Conservation (phyloP, 2,113 vertebrate species). For the Ceyx melanurus region DNA sequence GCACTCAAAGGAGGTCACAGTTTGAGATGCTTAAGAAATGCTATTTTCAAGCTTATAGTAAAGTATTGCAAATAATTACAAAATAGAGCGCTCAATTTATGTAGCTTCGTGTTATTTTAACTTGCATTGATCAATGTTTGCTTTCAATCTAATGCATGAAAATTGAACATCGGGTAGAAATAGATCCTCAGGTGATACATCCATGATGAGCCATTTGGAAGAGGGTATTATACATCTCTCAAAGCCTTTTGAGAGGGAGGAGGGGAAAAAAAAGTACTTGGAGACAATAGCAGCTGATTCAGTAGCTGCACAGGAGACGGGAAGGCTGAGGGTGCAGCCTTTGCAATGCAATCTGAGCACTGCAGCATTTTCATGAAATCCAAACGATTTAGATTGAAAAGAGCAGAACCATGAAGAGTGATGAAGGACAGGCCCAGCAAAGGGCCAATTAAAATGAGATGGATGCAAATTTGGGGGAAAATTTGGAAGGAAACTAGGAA, state of each 20-base stretch:
- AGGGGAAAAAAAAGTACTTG: neutral
- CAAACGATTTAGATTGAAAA: neutral
- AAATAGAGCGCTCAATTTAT: neutral
- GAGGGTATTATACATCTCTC: neutral
- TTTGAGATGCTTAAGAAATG: neutral
- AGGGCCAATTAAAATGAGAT: neutral
- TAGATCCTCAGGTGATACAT: conserved; percentile 7
- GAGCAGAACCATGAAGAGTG: neutral
- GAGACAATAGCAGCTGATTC: neutral
- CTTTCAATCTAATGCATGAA: neutral
- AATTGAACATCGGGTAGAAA: neutral
- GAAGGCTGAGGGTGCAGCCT: neutral
- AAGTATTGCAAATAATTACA: conserved; percentile 20
- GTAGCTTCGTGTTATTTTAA: neutral
- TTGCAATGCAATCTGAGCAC: neutral
- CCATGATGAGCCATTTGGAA: neutral
- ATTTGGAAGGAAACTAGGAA: neutral
- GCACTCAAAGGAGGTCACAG: neutral
- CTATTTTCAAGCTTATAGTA: conserved; percentile 1
- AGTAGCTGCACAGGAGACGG: neutral
- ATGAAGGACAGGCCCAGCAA: neutral
- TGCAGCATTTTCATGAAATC: neutral
- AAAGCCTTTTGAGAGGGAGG: neutral
- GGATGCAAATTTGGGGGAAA: neutral
- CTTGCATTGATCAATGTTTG: neutral